These are phyloP conservation scores for Nymphalis io DNA, from an alignment of 1,140 invertebrate species.

Conservation along the genomic window DNA sequence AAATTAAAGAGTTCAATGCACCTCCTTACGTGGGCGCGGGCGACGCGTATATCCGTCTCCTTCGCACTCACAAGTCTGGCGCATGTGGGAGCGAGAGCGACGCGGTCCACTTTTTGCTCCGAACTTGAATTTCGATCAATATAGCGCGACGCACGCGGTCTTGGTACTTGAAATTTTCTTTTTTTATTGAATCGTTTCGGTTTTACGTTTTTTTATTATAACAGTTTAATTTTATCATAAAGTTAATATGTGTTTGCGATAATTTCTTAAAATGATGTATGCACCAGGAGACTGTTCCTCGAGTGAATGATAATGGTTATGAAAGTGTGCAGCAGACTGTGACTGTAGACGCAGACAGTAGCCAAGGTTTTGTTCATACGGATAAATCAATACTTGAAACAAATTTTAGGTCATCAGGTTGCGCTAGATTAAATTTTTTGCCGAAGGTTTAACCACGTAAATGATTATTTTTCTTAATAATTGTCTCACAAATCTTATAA, in stretches of 20 bases:
- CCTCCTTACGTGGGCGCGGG: slow-evolving; percentile 60
- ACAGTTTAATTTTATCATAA: background rate
- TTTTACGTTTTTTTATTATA: background rate
- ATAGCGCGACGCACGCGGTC: slow-evolving; percentile 52
- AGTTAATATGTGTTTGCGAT: no score
- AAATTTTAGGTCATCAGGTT: slow-evolving; percentile 22
- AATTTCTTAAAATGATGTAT: no score
- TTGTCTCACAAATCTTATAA: background rate
- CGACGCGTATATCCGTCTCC: slow-evolving; percentile 42
- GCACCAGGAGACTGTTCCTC: no score
- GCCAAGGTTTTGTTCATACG: background rate
- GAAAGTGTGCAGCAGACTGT: background rate
- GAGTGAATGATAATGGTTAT: background rate
- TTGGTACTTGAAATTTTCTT: slow-evolving; percentile 55
- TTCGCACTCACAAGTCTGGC: slow-evolving; percentile 30
- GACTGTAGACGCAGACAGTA: background rate
- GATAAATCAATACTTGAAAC: background rate
- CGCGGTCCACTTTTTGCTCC: slow-evolving; percentile 65
- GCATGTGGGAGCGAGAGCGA: slow-evolving; percentile 42
- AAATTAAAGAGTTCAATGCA: slow-evolving; percentile 61
- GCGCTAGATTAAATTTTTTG: background rate
- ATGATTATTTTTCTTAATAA: no score
- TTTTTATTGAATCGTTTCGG: slow-evolving; percentile 7
- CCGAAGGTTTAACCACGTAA: background rate
- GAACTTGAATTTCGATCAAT: slow-evolving; percentile 74